Evolutionary conservation across 2,888 invertebrate species (phyloP), one percentile per base, ranked within the genome.

Genomic region (Drosophila dives): DNA sequence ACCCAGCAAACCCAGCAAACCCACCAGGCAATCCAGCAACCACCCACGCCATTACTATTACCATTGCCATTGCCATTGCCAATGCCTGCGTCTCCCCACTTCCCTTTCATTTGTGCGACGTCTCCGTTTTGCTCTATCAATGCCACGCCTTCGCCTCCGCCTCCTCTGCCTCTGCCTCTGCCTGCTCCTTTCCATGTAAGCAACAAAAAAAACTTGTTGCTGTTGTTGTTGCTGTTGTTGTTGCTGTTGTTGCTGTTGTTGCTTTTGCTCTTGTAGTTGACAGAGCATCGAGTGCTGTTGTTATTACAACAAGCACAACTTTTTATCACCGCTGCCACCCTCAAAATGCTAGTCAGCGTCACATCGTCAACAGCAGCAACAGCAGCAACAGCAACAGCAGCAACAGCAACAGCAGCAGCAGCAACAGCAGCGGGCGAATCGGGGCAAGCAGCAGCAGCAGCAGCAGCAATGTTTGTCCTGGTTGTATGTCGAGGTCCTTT

Each of bases 291-390:
- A 80, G 76, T 72, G 80, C 84, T 83, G 79, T 81, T 84, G 80
- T 86, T 86, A 86, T 84, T 86, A 86, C 86, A 86, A 83, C 82
- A 84, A 85, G 87, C 82, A 75, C 87, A 85, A 85, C 85, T 87
- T 85, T 86, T 85, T 85, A 85, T 87, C 85, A 87, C 87, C 87
- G 81, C 80, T 87, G 85, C 81, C 85, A 84, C 80, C 85, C 85
- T 66, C 85, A 87, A 87, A 85, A 81, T 83, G 85, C 87, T 81
- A 85, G 82, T 84, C 85, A 85, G 87, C 85, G 83, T 75, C 83
- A 84, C 82, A 86, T 85, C 84, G 87, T 85, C 85, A 86, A 86
- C 75, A 78, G 65, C 83, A 82, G 74, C 65, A 72, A 53, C 61
- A 53, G 51, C 11, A 11, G 5, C 20, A 34, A 5, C 4, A 34